Conservation (phyloP, 2,888 invertebrate species). For the Drosophila atripex region DNA sequence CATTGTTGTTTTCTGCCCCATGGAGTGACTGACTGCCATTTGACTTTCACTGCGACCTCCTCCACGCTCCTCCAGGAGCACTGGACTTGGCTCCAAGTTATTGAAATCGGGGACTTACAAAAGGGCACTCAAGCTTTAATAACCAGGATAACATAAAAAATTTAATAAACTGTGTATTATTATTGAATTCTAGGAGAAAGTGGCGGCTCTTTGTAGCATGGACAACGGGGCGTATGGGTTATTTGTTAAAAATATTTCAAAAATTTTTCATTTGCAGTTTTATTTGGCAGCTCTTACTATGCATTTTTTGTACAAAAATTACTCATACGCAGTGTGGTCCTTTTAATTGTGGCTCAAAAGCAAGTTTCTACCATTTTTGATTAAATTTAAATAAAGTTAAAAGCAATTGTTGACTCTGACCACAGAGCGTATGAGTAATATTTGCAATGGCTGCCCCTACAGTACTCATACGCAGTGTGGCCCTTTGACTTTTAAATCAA, state of each 20-base stretch:
- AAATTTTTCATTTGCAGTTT: too few species aligned
- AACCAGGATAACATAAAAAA: neutral
- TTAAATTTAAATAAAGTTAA: too few species aligned
- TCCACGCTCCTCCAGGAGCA: neutral
- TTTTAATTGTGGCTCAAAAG: too few species aligned
- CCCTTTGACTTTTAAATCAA: neutral
- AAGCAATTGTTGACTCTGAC: too few species aligned
- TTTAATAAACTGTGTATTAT: neutral
- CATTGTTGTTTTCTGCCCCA: conserved; percentile 15
- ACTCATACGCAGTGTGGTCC: too few species aligned
- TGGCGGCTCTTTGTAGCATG: neutral
- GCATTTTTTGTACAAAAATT: too few species aligned
- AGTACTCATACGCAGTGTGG: neutral
- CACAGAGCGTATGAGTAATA: neutral
- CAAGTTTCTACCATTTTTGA: too few species aligned
- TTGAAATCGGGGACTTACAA: too few species aligned
- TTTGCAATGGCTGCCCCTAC: neutral
- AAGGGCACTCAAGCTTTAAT: neutral
- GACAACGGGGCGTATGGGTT: too few species aligned
- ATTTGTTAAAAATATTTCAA: too few species aligned
- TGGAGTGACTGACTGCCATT: neutral
- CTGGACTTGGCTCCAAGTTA: neutral
- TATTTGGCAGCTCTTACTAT: too few species aligned
- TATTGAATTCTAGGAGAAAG: neutral
- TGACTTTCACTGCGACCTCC: neutral